Base-by-base conservation (phyloP, 2,888 invertebrate species). In the Volucella inanis region DNA sequence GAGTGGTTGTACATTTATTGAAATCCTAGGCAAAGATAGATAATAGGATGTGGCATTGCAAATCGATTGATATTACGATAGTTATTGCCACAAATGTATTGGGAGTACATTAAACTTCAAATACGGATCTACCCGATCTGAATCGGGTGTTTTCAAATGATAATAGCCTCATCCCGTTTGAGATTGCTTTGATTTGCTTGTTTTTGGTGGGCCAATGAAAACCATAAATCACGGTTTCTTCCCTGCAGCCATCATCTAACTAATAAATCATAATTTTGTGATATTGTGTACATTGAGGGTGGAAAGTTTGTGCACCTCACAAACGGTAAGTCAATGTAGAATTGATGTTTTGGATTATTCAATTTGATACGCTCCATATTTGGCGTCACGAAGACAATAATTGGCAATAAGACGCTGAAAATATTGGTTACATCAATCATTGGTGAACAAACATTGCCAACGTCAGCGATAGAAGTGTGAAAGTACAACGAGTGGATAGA, bases 181-280 rank as follows among this genome's bases (percentile, higher is more conserved):
- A 3, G 15, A 55, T 15, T 47, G 1, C 57, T 70, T 52, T 15
- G 43, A 52, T 52, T 54, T n/a, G 15, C 43, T 41, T 59, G n/a
- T 8, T 41, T 59, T 49, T n/a, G 10, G 31, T 18, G 18, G 6
- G 68, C 18, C 11, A 57, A 22, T 39, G 15, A 43, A 61, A 61
- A 52, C 31, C 61, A 61, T 62, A 72, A 72, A 72, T 72, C 61
- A 72, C 45, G 45, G 12, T 10, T 31, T 14, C 11, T 11, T 12
- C 22, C 45, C 14, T 49, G 11, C 38, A 47, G 59, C 61, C 71
- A 50, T 22, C 72, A 52, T 22, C 61, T 72, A 52, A 43, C 52
- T 61, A 72, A 72, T 72, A 72, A 72, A 72, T 72, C 72, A 72
- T 72, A 62, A 59, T 72, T 72, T 9, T 50, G 18, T 62, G 50